phyloP scores from a whole-genome alignment of 2,113 vertebrate species.

The Mormyrus lacerda region DNA sequence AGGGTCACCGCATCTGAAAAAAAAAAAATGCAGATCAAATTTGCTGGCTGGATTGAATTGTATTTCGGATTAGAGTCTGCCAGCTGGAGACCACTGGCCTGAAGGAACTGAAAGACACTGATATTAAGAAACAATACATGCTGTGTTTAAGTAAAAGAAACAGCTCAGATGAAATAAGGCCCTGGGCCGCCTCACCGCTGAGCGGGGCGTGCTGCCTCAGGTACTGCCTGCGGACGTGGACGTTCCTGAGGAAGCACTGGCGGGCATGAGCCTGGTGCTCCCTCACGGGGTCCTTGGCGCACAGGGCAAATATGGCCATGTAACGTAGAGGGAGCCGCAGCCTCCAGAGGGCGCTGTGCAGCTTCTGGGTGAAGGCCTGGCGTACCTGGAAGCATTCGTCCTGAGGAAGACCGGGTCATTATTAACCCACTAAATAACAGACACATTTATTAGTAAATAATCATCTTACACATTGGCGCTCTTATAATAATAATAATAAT shows the following conservation, averaged over 20 bases:
- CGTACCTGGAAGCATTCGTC: conserved; percentile 97
- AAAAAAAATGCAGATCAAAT: background rate
- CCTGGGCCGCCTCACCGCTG: conserved; percentile 68
- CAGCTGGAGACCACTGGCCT: background rate
- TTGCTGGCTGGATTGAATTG: background rate
- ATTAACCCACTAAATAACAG: background rate
- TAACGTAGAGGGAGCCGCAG: conserved; percentile 91
- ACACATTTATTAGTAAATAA: background rate
- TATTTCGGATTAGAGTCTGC: background rate
- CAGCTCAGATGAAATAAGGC: background rate
- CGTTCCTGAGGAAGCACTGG: conserved; percentile 94
- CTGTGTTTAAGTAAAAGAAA: background rate
- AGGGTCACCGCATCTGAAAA: background rate
- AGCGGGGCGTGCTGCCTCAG: conserved; percentile 94
- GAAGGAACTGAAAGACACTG: background rate
- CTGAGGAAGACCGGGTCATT: conserved; percentile 47
- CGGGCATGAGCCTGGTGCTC: conserved; percentile 90
- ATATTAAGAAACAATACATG: background rate
- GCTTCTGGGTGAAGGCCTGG: conserved; percentile 94
- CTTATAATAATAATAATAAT: background rate
- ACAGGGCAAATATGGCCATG: conserved; percentile 92
- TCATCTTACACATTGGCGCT: background rate
- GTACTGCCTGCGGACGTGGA: conserved; percentile 91
- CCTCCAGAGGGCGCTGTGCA: conserved; percentile 89
- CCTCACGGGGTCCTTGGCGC: conserved; percentile 94